Conservation (phyloP, 2,888 invertebrate species). For the Argynnis bischoffii region DNA sequence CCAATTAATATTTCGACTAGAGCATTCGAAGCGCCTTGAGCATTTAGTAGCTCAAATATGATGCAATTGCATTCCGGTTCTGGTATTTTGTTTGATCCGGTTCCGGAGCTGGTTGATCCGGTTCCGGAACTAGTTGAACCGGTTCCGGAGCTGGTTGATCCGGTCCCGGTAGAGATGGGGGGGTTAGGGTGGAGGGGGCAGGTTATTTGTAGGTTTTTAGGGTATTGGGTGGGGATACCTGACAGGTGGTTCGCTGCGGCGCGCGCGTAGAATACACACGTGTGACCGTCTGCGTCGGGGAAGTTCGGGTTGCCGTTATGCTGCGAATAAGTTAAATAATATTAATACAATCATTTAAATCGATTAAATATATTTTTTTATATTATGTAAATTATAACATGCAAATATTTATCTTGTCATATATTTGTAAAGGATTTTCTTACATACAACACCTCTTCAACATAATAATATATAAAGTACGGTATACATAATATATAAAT, state of each 20-base stretch:
- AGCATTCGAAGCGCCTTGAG: constrained; percentile 73
- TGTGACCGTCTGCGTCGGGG: constrained; percentile 85
- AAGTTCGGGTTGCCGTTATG: constrained; percentile 96
- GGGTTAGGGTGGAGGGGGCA: constrained; percentile 71
- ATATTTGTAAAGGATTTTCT: too few relatives aligned
- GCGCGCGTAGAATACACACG: constrained; percentile 78
- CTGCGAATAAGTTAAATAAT: constrained; percentile 77
- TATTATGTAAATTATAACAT: too few relatives aligned
- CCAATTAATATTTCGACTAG: constrained; percentile 73
- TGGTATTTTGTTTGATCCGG: constrained; percentile 60
- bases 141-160: constrained; percentile 45
- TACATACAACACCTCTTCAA: too few relatives aligned
- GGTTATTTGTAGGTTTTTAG: constrained; percentile 62
- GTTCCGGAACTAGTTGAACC: constrained; percentile 46
- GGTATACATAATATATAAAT: too few relatives aligned
- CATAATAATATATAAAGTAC: too few relatives aligned
- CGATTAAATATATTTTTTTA: too few relatives aligned
- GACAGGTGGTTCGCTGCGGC: constrained; percentile 78
- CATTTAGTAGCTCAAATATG: constrained; percentile 71
- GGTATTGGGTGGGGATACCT: constrained; percentile 70
- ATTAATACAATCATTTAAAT: not conserved
- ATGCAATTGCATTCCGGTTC: constrained; percentile 78
- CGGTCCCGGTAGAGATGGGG: constrained; percentile 47
- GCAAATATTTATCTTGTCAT: too few relatives aligned
- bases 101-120: constrained; percentile 43